Evolutionary conservation across 1,140 invertebrate genomes (phyloP), one percentile per base, ranked within the genome.

Genomic region (Hestina assimilis): DNA sequence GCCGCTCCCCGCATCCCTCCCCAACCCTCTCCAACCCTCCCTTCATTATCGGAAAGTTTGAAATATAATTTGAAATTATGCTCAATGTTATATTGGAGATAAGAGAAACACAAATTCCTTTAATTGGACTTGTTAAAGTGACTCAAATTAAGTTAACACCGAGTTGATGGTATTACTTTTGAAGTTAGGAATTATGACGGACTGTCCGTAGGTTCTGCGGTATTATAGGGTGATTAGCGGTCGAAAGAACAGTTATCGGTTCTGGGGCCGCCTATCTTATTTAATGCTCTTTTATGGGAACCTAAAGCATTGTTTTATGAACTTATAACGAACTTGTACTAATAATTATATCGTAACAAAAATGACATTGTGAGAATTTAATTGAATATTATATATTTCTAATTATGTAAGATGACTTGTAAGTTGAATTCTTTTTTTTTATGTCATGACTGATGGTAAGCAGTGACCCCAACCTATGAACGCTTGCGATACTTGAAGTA

Each of bases 101-200:
- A 87, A 87, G 84, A 87, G 84, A 87, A 87, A 87, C 84, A 87
- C 84, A 87, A 87, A 87, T 87, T 87, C 82, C 84, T 87, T 87
- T 87, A 87, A 87, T 87, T 87, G 84, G 84, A 85, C 82, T 87
- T 87, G 84, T 87, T 87, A 87, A 85, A 87, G 80, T 87, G 84
- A 87, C 77, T 87, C 79, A 84, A 87, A 87, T 87, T 87, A 87
- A 87, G 82, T 87, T 87, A 87, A 87, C 84, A 85, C 84, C 72
- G 81, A 87, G 73, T 85, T 85, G 82, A 87, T 87, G 84, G 78
- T 87, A 85, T 85, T 87, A 87, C 84, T 87, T 87, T 85, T 75
- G 76, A 76, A 87, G 82, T 87, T 82, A 63, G 58, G 66, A 87
- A 67, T 84, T 87, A 85, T 83, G 84, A 83, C 76, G 83, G 81